Evolutionary conservation across 2,797 vertebrate species (phyloP), one percentile per base, ranked within the genome.

Genomic region (Valencia hispanica): DNA sequence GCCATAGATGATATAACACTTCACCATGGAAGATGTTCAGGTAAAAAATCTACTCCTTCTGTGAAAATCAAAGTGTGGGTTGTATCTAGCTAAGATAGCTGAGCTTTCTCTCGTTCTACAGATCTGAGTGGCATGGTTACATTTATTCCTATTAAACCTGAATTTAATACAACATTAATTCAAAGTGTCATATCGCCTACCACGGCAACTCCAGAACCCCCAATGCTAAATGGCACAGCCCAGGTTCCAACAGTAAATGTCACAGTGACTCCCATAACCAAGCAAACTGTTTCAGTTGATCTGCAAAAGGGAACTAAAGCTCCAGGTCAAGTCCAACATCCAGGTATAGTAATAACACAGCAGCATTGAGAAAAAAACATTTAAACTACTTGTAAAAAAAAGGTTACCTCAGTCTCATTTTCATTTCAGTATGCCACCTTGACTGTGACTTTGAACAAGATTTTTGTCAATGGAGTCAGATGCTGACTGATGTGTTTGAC

Each of bases 1-100:
- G 95, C 96, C 1, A 57, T 97, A 84, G 96, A 97, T 86, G 96
- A 97, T 65, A 48, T 96, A 5, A 91, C 83, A 15, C 41, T 96
- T 47, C 61, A 83, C 50, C 68, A 22, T 17, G 95, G 95, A 73
- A 66, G 4, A 41, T 97, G 96, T 53, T 10, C 61, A 90, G 94
- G 96, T 96, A 82, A 59, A 47, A 6, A 18, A 47, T 12, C 45
- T 47, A 12, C 10, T 47, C 3, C 3, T 3, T 12, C 45, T 47
- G 10, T 12, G 12, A 12, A 11, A 12, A 12, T 10, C 41, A 43
- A 12, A 15, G n/a, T n/a, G n/a, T n/a, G n/a, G n/a, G n/a, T 47
- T 15, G 12, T 47, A 10, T 48, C 7, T 39, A 41, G 22, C 50
- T 51, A 51, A 51, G 20, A n/a, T n/a, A n/a, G n/a, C 25, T 25